phyloP scores from a whole-genome alignment of 2,113 vertebrate genomes.

The Sander lucioperca region DNA sequence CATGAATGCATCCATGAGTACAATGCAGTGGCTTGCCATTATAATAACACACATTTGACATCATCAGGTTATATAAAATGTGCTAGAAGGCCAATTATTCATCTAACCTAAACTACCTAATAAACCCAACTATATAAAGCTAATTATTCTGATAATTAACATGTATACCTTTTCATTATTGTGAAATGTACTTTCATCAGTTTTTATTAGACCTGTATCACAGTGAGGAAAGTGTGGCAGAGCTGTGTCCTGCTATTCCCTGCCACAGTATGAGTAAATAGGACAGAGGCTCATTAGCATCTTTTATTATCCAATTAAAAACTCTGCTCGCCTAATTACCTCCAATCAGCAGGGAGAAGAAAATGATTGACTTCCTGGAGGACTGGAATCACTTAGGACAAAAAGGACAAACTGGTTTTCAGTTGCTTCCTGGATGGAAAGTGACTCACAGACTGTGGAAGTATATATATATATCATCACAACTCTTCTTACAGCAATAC shows the following conservation, averaged over 20 bases:
- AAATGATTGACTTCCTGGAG: conserved; percentile 77
- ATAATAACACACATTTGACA: not conserved
- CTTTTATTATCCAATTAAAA: conserved; percentile 82
- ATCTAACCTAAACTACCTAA: not conserved
- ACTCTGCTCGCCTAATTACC: conserved; percentile 79
- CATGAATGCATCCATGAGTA: not conserved
- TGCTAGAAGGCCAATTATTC: not conserved
- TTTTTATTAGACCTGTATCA: not conserved
- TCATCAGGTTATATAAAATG: not conserved
- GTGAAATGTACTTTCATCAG: not conserved
- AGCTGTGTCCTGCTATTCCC: conserved; percentile 46
- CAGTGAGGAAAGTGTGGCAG: conserved; percentile 10
- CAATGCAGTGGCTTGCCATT: not conserved
- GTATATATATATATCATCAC: not conserved
- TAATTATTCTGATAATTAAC: not conserved
- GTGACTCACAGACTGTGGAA: conserved; percentile 17
- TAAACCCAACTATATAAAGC: not conserved
- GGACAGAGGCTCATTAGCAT: conserved; percentile 79
- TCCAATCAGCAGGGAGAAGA: conserved; percentile 77
- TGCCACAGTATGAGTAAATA: conserved; percentile 70
- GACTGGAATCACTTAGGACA: conserved; percentile 66
- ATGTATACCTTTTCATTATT: not conserved
- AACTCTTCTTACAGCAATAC: not conserved
- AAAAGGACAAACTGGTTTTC: conserved; percentile 59
- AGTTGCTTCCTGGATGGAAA: conserved; percentile 9